Base-by-base conservation (phyloP, 2,888 invertebrate species). In the Apantesis nais region DNA sequence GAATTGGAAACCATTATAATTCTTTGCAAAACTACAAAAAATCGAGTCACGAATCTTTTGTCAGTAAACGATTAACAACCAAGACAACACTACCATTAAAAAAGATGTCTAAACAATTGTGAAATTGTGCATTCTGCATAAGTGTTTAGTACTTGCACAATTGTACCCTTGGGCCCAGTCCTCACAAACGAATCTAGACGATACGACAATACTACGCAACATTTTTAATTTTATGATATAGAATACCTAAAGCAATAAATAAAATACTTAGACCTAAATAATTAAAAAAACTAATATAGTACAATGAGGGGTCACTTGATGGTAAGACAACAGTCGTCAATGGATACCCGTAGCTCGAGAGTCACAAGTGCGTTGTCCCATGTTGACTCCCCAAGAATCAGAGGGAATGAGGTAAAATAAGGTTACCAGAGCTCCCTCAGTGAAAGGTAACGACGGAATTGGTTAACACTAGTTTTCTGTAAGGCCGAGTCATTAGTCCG, bases 31-130 rank as follows among this genome's bases (percentile, higher is more conserved):
- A 61, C 34, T 61, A 44, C 60, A 60, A 62, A 25, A 55, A 65
- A 52, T 11, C 39, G 14, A 64, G 68, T 68, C 68, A 68, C 68
- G 68, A 68, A 31, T 39, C 64, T 16, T 58, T 68, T 68, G 68
- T 64, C 41, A 37, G 41, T 37, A 44, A 62, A 62, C 34, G 14
- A n/a, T 37, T 14, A 14, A 55, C 48, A 62, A 62, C 5, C 37
- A 44, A 68, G 52, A 52, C 34, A 19, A 9, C 34, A 37, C 22
- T 22, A 34, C 12, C 19, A 37, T 62, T 58, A 29, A 29, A 58
- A 58, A 14, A 25, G 55, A 55, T 12, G 29, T 29, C 29, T 58
- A 58, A 58, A 58, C 8, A 29, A 58, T 29, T 58, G 7, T 58
- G 16, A 29, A 29, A 29, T 8, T 58, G 44, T 44, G 48, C 11